Conservation (phyloP, 2,888 invertebrate species). For the Sarcophaga caerulescens region DNA sequence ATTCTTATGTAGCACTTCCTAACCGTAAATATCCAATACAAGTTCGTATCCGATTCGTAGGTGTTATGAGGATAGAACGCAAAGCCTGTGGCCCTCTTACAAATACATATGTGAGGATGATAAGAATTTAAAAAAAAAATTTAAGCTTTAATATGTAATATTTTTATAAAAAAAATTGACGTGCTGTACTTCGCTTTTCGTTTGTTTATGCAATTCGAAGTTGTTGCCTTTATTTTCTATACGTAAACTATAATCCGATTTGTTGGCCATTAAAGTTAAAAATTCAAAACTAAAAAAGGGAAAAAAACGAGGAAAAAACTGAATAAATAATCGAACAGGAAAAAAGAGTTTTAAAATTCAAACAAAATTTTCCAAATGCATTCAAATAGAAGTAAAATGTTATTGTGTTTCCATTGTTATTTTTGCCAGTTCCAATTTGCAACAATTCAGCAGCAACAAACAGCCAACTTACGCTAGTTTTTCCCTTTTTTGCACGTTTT, state of each 20-base stretch:
- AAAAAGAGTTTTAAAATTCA: no score
- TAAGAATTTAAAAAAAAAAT: no score
- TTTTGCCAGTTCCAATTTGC: background rate
- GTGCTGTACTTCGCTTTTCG: background rate
- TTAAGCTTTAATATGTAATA: no score
- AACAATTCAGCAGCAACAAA: constrained; percentile 22
- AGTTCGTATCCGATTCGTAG: no score
- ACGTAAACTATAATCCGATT: constrained; percentile 60
- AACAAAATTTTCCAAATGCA: background rate
- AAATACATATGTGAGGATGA: no score
- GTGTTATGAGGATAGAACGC: no score
- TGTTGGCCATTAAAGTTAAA: constrained; percentile 61
- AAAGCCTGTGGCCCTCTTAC: no score
- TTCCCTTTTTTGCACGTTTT: background rate
- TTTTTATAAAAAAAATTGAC: no score
- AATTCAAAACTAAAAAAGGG: background rate
- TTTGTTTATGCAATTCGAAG: constrained; percentile 33
- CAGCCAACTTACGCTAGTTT: background rate
- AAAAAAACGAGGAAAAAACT: background rate
- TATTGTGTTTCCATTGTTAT: constrained; percentile 47
- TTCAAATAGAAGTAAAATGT: constrained; percentile 38
- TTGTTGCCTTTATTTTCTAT: constrained; percentile 30
- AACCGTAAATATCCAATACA: no score
- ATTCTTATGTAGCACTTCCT: no score
- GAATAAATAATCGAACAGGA: no score